A percentile compares a stretch with the other conserved stretches of the same genome.
Conservation (phyloP, 2,797 vertebrate species). For the Paramormyrops hopkinsi region DNA sequence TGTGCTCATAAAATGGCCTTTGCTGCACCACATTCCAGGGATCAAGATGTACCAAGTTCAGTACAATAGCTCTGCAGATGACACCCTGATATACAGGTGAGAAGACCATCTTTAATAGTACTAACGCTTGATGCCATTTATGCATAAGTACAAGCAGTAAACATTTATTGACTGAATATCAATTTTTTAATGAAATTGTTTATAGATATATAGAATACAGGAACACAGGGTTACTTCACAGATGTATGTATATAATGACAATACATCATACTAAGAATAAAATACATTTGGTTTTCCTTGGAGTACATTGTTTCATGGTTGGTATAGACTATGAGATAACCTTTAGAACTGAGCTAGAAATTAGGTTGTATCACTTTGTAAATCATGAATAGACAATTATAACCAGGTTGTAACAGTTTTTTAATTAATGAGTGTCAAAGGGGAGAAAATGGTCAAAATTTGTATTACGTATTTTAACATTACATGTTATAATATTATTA, state of each 20-base stretch:
- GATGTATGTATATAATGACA: neutral
- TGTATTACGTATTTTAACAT: neutral
- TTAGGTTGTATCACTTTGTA: neutral
- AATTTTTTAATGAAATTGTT: neutral
- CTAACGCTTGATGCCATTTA: neutral
- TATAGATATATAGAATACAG: neutral
- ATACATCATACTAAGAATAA: neutral
- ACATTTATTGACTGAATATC: neutral
- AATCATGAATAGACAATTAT: too few relatives aligned
- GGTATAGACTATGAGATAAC: neutral
- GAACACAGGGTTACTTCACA: neutral
- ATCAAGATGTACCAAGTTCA: constrained; percentile 75
- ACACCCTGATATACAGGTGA: constrained; percentile 73
- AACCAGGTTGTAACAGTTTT: neutral
- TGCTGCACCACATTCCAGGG: constrained; percentile 56
- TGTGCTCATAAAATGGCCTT: constrained; percentile 69
- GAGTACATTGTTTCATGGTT: neutral
- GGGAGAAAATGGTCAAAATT: neutral
- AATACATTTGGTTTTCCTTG: neutral
- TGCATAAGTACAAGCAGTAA: neutral
- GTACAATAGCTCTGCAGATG: constrained; percentile 73
- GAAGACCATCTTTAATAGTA: neutral
- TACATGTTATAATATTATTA: neutral
- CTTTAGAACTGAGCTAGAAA: neutral
- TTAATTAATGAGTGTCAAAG: neutral